These are phyloP conservation scores for Rattus norvegicus DNA, from an alignment of 2,113 vertebrate genomes.

Conservation along the genomic window DNA sequence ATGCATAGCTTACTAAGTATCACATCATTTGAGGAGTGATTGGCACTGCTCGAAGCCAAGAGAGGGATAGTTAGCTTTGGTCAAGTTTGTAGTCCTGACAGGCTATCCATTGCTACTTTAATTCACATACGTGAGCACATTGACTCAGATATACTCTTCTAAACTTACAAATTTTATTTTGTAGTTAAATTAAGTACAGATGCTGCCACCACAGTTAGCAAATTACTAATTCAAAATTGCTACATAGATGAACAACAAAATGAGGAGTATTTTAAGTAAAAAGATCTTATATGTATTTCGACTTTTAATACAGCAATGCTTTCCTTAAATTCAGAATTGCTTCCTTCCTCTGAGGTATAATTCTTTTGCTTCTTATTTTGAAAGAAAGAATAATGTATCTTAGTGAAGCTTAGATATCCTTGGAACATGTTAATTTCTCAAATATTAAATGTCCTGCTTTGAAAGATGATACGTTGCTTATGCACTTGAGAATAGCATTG, in stretches of 20 bases:
- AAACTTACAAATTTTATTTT: neutral
- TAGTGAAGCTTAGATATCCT: neutral
- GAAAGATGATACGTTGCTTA: neutral
- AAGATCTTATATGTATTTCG: neutral
- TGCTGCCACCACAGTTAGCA: neutral
- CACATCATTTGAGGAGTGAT: neutral
- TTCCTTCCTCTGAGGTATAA: constrained; percentile 10
- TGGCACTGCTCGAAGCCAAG: neutral
- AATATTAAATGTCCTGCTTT: constrained; percentile 1
- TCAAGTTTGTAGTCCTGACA: neutral
- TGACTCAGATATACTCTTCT: neutral
- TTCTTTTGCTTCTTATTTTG: constrained; percentile 4
- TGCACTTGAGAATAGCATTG: constrained; percentile 33
- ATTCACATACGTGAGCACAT: neutral
- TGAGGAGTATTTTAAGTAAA: neutral
- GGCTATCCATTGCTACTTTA: neutral
- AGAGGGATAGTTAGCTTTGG: neutral
- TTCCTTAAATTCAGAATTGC: neutral
- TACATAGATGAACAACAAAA: neutral
- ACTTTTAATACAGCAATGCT: neutral
- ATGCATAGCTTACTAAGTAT: neutral
- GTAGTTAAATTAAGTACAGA: neutral
- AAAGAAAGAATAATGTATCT: neutral
- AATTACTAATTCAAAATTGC: neutral
- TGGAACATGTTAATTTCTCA: constrained; percentile 18